phyloP scores from a whole-genome alignment of 1,140 invertebrate species.

The Uloborus diversus region DNA sequence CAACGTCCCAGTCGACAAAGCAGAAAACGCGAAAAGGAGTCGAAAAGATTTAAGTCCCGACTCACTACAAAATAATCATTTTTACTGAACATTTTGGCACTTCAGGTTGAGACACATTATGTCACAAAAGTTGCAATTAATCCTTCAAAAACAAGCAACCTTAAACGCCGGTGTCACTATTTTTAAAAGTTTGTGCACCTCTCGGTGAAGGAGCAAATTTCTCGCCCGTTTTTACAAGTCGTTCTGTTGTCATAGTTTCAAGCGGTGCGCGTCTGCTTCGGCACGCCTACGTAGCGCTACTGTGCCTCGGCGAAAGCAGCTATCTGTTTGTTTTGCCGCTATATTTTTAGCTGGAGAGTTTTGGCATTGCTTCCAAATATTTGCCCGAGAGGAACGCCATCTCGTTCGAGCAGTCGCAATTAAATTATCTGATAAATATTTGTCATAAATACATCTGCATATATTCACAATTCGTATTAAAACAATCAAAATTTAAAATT shows the following conservation, averaged over 20 bases:
- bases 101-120: no score
- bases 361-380: slow-evolving; percentile 16
- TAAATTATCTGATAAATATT: no score
- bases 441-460: no score
- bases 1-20: no score
- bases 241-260: neutral
- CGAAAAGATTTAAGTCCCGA: no score
- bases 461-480: no score
- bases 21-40: no score
- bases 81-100: no score
- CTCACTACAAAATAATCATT: no score
- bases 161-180: neutral
- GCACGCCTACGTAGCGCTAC: neutral
- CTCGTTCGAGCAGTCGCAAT: neutral
- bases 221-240: neutral
- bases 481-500: no score
- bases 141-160: neutral
- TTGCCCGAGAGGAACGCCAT: slow-evolving; percentile 2
- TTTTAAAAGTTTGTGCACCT: neutral
- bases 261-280: neutral
- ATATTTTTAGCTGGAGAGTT: slow-evolving; percentile 31
- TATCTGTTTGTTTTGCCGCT: slow-evolving; percentile 42
- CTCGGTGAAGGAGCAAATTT: neutral
- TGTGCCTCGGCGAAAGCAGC: neutral
- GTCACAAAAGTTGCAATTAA: neutral